A percentile compares a stretch with the other conserved stretches of the same genome.
These are phyloP conservation scores for Drosophila insularis DNA, from an alignment of 1,140 invertebrate species.

Conservation along the genomic window DNA sequence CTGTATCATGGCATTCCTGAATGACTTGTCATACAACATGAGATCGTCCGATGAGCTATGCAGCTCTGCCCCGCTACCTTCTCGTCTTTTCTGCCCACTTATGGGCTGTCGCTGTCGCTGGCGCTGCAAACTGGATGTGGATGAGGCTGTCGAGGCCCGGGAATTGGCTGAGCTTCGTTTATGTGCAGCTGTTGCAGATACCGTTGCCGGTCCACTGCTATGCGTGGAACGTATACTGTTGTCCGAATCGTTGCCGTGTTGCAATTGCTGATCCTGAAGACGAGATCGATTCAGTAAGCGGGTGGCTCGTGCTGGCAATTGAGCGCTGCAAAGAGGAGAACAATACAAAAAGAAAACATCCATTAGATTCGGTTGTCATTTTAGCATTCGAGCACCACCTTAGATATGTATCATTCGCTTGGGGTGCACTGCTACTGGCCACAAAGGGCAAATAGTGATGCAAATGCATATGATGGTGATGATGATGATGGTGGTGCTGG, in stretches of 20 bases:
- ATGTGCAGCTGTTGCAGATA: slow-evolving; percentile 40
- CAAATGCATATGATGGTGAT: slow-evolving; percentile 31
- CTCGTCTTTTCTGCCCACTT: slow-evolving; percentile 27
- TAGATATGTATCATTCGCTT: slow-evolving; percentile 63
- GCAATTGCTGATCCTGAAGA: slow-evolving; percentile 69
- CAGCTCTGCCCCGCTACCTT: slow-evolving; percentile 54
- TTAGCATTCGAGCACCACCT: slow-evolving; percentile 39
- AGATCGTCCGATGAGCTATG: slow-evolving; percentile 82
- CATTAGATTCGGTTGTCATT: neutral
- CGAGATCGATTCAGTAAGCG: slow-evolving; percentile 79
- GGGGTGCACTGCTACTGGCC: slow-evolving; percentile 70
- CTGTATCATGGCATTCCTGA: slow-evolving; percentile 85
- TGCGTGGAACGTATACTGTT: slow-evolving; percentile 68
- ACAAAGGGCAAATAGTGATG: slow-evolving; percentile 35
- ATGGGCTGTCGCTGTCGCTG: slow-evolving; percentile 53
- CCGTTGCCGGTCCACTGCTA: slow-evolving; percentile 47
- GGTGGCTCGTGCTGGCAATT: slow-evolving; percentile 78
- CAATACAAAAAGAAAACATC: neutral
- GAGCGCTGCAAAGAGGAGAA: slow-evolving; percentile 56
- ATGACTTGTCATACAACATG: slow-evolving; percentile 82
- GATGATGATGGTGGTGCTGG: slow-evolving; percentile 29
- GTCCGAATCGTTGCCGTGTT: slow-evolving; percentile 66
- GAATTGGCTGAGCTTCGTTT: slow-evolving; percentile 66
- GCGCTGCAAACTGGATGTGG: slow-evolving; percentile 70
- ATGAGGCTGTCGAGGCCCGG: slow-evolving; percentile 69